Conservation (phyloP, 2,113 vertebrate genomes). For the Bubalus kerabau region DNA sequence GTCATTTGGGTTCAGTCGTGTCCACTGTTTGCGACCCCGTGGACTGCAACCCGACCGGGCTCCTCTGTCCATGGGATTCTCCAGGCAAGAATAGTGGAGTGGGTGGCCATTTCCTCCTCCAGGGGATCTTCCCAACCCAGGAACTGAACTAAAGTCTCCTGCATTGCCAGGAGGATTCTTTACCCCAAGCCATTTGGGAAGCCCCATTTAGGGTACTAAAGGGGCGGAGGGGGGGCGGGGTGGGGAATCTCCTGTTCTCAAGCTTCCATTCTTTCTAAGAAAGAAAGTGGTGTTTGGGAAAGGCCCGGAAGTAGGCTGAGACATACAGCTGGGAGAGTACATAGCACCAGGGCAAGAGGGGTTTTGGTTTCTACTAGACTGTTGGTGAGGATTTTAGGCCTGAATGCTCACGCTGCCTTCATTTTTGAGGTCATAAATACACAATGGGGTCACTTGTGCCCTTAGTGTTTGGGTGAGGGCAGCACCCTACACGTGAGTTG, state of each 20-base stretch:
- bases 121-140: background rate
- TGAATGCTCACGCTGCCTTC: background rate
- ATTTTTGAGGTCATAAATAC: background rate
- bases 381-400: background rate
- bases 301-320: background rate
- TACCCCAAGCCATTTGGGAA: background rate
- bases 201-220: background rate
- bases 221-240: background rate
- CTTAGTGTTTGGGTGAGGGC: background rate
- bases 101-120: background rate
- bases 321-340: background rate
- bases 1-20: background rate
- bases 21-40: background rate
- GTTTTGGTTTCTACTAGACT: background rate
- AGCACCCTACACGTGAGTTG: slow-evolving; percentile 55
- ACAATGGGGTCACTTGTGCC: background rate
- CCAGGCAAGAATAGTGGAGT: background rate
- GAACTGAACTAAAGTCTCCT: background rate
- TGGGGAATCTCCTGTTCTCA: background rate
- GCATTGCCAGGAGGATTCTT: background rate
- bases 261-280: background rate
- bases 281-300: background rate
- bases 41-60: background rate
- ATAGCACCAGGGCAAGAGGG: background rate
- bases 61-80: background rate